Percentiles rank a stretch among this genome's conserved stretches.
Evolutionary conservation across 2,797 vertebrate species (phyloP).

Genomic region (Enteromius trimaculatus): DNA sequence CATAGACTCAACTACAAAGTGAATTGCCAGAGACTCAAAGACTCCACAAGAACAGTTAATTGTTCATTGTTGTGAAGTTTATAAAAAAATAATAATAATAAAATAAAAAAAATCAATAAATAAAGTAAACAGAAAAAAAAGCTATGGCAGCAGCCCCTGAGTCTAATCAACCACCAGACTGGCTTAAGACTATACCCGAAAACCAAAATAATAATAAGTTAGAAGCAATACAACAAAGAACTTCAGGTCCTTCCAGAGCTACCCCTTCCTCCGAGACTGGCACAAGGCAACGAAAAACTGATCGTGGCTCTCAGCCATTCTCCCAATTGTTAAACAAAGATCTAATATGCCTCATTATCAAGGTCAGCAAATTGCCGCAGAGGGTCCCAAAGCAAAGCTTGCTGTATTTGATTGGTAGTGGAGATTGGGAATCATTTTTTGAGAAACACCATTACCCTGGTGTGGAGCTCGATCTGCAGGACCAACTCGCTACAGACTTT

Average conservation of each 20-base stretch:
- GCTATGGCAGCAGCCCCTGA: neutral
- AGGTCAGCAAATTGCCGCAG: too few relatives aligned
- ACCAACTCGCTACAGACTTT: constrained; percentile 38
- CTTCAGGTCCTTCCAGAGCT: neutral
- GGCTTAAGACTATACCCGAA: neutral
- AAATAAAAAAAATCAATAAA: too few relatives aligned
- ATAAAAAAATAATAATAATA: too few relatives aligned
- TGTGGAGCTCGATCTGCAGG: neutral
- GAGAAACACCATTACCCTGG: too few relatives aligned
- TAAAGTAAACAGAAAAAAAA: too few relatives aligned
- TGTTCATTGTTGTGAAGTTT: too few relatives aligned
- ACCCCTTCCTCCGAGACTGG: neutral
- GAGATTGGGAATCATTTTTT: constrained; percentile 42
- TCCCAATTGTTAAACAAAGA: too few relatives aligned
- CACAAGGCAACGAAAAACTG: neutral
- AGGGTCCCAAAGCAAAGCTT: too few relatives aligned
- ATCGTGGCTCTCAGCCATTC: neutral
- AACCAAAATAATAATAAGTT: neutral
- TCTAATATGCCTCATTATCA: too few relatives aligned
- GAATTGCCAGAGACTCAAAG: too few relatives aligned
- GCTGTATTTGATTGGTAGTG: neutral
- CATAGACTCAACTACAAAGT: too few relatives aligned
- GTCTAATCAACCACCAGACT: neutral
- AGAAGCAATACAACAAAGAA: neutral
- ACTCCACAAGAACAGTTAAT: too few relatives aligned